Conservation (phyloP, 1,140 invertebrate genomes). For the Drosophila pandora region DNA sequence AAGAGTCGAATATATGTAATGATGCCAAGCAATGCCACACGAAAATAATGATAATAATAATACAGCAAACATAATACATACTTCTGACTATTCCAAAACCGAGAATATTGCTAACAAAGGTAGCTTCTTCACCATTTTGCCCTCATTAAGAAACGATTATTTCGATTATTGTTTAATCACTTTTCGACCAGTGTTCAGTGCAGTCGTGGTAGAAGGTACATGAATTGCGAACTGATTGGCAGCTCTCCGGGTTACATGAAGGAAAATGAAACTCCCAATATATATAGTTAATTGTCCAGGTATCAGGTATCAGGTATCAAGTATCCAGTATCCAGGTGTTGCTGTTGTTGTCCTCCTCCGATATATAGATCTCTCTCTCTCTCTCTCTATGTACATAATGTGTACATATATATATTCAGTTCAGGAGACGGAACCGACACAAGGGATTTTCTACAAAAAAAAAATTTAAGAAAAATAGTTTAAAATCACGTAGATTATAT, state of each 20-base stretch:
- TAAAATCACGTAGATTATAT: conserved; percentile 46
- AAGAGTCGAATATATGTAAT: conserved; percentile 26
- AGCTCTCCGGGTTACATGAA: not conserved
- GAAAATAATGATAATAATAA: conserved; percentile 61
- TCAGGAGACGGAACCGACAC: conserved; percentile 39
- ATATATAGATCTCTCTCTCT: conserved; percentile 3
- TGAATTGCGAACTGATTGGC: not conserved
- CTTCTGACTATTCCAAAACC: conserved; percentile 40
- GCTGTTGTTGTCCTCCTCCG: conserved; percentile 8
- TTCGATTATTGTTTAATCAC: conserved; percentile 10
- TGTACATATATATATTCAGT: conserved; percentile 2
- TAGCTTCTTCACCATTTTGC: conserved; percentile 1
- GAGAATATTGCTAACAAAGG: conserved; percentile 3
- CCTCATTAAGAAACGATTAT: not conserved
- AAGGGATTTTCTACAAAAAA: conserved; percentile 38
- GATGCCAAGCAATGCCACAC: conserved; percentile 46
- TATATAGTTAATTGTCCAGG: conserved; percentile 1
- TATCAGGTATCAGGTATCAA: not conserved
- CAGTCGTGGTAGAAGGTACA: not conserved
- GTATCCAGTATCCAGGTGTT: not conserved
- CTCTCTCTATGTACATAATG: not conserved
- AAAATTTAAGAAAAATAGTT: conserved; percentile 18
- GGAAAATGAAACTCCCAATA: not conserved
- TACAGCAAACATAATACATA: conserved; percentile 54
- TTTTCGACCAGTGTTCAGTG: conserved; percentile 2